Evolutionary conservation across 2,113 vertebrate genomes (phyloP).

Genomic region (Muntiacus muntjak): DNA sequence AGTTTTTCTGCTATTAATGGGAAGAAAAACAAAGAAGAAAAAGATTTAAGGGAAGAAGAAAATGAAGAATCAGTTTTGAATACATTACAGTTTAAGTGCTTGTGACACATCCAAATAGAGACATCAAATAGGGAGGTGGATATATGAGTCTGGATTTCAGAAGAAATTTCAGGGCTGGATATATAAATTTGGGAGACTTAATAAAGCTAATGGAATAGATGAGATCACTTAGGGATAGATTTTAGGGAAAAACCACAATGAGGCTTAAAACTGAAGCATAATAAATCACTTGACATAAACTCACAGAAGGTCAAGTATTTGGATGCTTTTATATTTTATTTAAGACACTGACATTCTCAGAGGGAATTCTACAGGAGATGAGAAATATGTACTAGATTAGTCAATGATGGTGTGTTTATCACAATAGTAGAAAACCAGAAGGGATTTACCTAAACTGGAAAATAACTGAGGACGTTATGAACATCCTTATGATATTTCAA

Average conservation of each 20-base stretch:
- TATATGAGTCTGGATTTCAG: not conserved
- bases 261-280: not conserved
- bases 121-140: not conserved
- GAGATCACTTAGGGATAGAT: not conserved
- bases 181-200: not conserved
- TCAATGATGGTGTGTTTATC: not conserved
- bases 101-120: not conserved
- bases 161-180: not conserved
- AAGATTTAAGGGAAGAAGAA: not conserved
- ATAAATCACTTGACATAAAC: not conserved
- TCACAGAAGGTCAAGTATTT: not conserved
- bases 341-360: not conserved
- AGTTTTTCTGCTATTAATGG: not conserved
- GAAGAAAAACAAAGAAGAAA: not conserved
- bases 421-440: not conserved
- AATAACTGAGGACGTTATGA: slow-evolving; percentile 12
- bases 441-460: not conserved
- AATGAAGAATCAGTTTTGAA: not conserved
- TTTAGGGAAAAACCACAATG: not conserved
- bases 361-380: not conserved
- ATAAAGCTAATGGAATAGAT: not conserved
- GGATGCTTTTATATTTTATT: not conserved
- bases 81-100: not conserved
- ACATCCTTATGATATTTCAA: not conserved
- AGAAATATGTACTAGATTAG: not conserved